These are phyloP conservation scores for Asarcornis scutulata DNA, from an alignment of 2,113 vertebrate species.

Conservation along the genomic window DNA sequence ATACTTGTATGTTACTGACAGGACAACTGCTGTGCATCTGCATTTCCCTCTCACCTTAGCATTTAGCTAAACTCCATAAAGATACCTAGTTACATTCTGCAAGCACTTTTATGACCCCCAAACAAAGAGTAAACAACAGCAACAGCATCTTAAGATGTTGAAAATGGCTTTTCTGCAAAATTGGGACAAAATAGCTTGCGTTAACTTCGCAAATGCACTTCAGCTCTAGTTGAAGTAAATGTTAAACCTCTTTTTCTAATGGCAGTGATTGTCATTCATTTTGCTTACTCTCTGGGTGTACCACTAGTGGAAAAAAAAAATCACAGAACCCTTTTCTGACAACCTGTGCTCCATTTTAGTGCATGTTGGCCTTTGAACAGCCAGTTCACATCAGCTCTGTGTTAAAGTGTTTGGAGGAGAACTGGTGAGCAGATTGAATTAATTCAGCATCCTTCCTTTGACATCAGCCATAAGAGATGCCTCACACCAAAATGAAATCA, in stretches of 20 bases:
- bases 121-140: neutral
- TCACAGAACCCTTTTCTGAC: neutral
- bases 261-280: neutral
- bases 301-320: neutral
- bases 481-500: neutral
- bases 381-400: neutral
- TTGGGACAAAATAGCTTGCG: neutral
- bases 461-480: neutral
- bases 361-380: neutral
- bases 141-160: neutral
- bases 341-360: neutral
- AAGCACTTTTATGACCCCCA: neutral
- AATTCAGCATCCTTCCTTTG: neutral
- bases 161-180: neutral
- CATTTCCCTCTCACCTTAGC: neutral
- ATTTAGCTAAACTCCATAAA: neutral
- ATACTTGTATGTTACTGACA: neutral
- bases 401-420: neutral
- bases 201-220: neutral
- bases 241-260: neutral
- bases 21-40: neutral
- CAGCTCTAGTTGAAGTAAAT: neutral
- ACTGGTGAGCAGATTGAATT: neutral
- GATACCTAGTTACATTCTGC: neutral
- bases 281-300: neutral